Base-by-base conservation (phyloP, 2,113 vertebrate genomes). In the Pteruthius melanotis region DNA sequence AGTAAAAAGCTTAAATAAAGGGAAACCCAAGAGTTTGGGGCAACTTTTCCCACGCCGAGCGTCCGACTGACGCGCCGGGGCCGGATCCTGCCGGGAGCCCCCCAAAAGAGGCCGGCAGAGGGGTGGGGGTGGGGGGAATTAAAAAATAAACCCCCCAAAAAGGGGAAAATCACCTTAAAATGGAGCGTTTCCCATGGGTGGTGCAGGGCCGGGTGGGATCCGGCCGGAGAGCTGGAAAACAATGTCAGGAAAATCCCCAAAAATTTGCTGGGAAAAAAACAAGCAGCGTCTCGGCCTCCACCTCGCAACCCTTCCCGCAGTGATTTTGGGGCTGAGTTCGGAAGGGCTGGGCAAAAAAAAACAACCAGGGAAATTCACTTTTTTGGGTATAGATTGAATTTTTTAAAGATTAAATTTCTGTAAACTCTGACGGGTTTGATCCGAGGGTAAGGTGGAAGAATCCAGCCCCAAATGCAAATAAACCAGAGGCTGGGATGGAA, bases 191-290 rank as follows among this genome's bases (percentile, higher is more conserved):
- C 70, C 70, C 79, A 76, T 90, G 87, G 87, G 87, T 60, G 35
- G 91, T 17, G 27, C 60, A 57, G 75, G 80, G 70, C 88, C 65
- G 70, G 66, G 84, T 87, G 20, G 91, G 88, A 91, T 93, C 65
- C 45, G 81, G 82, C 54, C 30, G 1, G 66, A 59, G 86, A 64
- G 37, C 59, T 63, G 88, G 72, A 53, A 90, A 96, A 96, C 95
- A 96, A 96, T 93, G 93, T 95, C 95, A 96, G 95, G 95, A 96
- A 95, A 96, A 91, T 63, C 63, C 93, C 80, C 64, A 83, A 89
- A 89, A 91, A 57, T 50, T 50, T 27, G 33, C 54, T 77, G 77
- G 35, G 72, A 77, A 42, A 72, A 83, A 91, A 75, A 68, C 57
- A 77, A 83, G 53, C 57, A 9, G 31, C 13, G 19, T 30, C 60